Percentiles rank a stretch among this genome's conserved stretches.
Conservation (phyloP, 2,113 vertebrate genomes). For the Menura novaehollandiae region DNA sequence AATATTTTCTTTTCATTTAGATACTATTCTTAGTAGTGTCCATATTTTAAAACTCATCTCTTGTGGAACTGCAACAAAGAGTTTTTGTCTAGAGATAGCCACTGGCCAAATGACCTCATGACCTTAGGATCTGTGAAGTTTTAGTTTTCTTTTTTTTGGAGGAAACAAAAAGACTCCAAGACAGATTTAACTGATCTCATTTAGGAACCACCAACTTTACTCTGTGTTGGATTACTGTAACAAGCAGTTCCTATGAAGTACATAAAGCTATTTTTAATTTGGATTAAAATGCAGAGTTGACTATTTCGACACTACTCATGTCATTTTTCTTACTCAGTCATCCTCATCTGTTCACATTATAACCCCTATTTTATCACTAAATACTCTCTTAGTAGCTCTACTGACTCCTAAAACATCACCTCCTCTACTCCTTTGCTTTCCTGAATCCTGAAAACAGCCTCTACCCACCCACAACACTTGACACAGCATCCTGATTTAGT, state of each 20-base stretch:
- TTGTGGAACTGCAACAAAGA: neutral
- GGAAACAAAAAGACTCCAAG: neutral
- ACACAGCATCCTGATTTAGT: neutral
- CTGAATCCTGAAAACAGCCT: neutral
- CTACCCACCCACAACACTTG: neutral
- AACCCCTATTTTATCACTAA: neutral
- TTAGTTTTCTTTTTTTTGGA: neutral
- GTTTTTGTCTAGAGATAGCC: neutral
- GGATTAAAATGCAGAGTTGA: neutral
- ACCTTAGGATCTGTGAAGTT: neutral
- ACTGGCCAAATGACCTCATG: neutral
- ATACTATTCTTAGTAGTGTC: neutral
- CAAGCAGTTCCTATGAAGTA: neutral
- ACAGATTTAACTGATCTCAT: neutral
- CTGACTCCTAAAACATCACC: neutral
- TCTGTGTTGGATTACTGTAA: neutral
- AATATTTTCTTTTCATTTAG: neutral
- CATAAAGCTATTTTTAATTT: neutral
- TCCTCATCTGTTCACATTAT: neutral
- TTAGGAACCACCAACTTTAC: neutral
- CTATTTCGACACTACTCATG: neutral
- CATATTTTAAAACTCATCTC: neutral
- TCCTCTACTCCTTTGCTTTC: neutral
- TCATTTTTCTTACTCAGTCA: neutral
- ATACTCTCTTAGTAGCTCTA: neutral